Base-by-base conservation (phyloP, 2,113 vertebrate species). In the Bostrychus sinensis region DNA sequence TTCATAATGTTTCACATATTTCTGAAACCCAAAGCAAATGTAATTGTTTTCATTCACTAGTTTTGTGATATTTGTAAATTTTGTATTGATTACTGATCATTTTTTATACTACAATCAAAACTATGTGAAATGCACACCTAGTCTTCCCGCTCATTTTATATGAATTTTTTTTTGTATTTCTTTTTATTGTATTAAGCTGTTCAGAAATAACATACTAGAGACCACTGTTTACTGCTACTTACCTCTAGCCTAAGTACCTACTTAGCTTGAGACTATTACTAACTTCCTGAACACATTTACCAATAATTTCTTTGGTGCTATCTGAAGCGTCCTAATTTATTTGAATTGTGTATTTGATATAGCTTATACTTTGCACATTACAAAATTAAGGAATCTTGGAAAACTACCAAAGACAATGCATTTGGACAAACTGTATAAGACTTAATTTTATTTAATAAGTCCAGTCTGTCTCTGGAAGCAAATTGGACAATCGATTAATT, bases 221-320 rank as follows among this genome's bases (percentile, higher is more conserved):
- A n/a, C 13, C 14, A 42, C 16, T 17, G n/a, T 43, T 19, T 25
- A 14, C 25, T 23, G 16, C 19, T 14, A 17, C 7, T 34, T 34
- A n/a, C 39, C 13, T 48, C 25, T 14, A n/a, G n/a, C n/a, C n/a
- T n/a, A n/a, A n/a, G n/a, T n/a, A n/a, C n/a, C 12, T 14, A 34
- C 32, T 34, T 34, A 25, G 12, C 22, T 25, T 25, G 43, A 12
- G 4, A 22, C 43, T 23, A 4, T 34, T 34, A 13, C 19, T 20
- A 45, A 22, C 20, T 22, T 46, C 1, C 11, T 43, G 2, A 20
- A 43, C 41, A 20, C 23, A 22, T 45, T 51, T 16, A 46, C 48
- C n/a, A 50, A 23, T 23, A 50, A 7, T 14, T n/a, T 7, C 48
- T 75, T 75, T 61, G 84, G 75, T 83, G 80, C 77, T 83, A 59